Conservation (phyloP, 2,113 vertebrate species). For the Chionomys nivalis region DNA sequence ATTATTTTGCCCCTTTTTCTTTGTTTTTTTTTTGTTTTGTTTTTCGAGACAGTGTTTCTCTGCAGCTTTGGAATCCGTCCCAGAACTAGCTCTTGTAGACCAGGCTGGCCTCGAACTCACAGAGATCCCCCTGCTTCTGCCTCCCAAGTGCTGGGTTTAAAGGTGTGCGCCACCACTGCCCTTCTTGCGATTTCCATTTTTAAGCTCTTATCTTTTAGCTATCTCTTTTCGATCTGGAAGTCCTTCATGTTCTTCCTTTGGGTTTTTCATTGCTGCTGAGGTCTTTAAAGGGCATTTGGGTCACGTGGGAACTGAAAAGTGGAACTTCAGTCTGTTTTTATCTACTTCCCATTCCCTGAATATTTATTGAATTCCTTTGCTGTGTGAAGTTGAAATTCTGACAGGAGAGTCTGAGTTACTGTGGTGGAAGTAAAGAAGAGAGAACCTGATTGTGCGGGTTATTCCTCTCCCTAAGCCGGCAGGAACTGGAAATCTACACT, state of each 20-base stretch:
- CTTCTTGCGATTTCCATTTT: background rate
- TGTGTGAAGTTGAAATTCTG: background rate
- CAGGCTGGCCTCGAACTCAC: no score
- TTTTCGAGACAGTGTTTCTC: no score
- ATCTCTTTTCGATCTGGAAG: background rate
- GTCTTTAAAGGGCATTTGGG: conserved; percentile 15
- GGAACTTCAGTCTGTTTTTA: conserved; percentile 14
- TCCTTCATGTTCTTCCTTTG: background rate
- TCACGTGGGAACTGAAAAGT: background rate
- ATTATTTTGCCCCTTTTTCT: no score
- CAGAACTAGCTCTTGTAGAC: no score
- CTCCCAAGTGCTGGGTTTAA: no score
- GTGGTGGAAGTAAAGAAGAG: background rate
- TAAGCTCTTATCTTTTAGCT: background rate
- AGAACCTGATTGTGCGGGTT: background rate
- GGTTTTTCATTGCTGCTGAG: background rate
- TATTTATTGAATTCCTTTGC: background rate
- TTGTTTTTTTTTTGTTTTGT: no score
- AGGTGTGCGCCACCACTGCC: no score
- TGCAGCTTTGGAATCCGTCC: no score
- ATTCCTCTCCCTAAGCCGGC: background rate
- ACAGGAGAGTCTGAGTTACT: background rate
- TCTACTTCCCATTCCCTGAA: background rate
- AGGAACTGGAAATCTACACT: conserved; percentile 7
- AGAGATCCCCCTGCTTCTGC: no score